Base-by-base conservation (phyloP, 2,888 invertebrate species). In the Apomyelois bistriatella region DNA sequence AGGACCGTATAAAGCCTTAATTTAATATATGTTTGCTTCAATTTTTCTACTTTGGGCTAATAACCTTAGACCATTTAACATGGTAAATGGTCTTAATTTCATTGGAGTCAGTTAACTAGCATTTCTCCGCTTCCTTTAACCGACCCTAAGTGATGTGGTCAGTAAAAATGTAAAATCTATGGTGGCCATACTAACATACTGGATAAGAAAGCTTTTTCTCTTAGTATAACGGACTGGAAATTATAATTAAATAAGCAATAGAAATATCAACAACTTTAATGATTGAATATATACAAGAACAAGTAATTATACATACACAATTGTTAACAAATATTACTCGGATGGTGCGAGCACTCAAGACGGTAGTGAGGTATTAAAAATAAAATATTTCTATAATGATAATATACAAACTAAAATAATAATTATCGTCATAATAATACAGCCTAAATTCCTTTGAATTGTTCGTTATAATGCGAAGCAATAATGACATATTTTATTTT, bases 251-350 rank as follows among this genome's bases (percentile, higher is more conserved):
- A 42, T 43, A 22, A 52, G 13, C 37, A 43, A 63, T 63, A 59
- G 81, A 85, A 88, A 88, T 89, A 88, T 88, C 89, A 89, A 89
- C 89, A 89, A 88, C 83, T 88, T 87, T 88, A 87, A 81, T 89
- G 76, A 84, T 86, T 81, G 81, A 82, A 84, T 88, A 88, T 88
- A 88, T 87, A 89, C 88, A 88, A 79, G 86, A 87, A 86, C 82
- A 87, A 83, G 71, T 78, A 22, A 22, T 22, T 22, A 76, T 81
- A 82, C 74, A 79, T 78, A 79, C 78, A 80, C 76, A 77, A 72
- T 74, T 76, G 76, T 76, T 76, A 85, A 85, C 81, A 85, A 79
- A 70, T 65, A 66, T 60, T 65, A 59, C 59, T 66, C 66, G 65
- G 60, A 57, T 66, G 61, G 61, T 62, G 68, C 67, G 58, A 57